Conservation (phyloP, 2,113 vertebrate species). For the Oriolus oriolus region DNA sequence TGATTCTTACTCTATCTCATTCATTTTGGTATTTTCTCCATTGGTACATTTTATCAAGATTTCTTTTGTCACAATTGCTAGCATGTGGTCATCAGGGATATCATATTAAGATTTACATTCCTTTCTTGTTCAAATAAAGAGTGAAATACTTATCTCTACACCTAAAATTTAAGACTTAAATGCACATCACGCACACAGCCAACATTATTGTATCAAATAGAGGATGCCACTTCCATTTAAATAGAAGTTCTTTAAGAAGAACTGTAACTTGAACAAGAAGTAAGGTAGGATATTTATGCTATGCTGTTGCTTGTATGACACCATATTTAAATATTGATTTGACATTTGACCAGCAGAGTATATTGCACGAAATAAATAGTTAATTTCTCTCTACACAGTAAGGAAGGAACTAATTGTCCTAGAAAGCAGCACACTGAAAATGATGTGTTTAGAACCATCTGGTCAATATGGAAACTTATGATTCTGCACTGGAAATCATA, state of each 20-base stretch:
- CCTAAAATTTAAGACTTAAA: not conserved
- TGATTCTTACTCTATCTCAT: not conserved
- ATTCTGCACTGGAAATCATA: not conserved
- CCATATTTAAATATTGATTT: not conserved
- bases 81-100: not conserved
- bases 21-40: not conserved
- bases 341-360: not conserved
- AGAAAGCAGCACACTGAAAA: not conserved
- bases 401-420: not conserved
- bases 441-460: not conserved
- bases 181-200: accelerated
- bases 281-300: not conserved
- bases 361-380: not conserved
- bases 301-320: not conserved
- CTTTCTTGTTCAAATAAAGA: not conserved
- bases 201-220: not conserved
- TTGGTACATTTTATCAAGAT: not conserved
- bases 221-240: not conserved
- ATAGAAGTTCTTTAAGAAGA: not conserved
- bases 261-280: not conserved
- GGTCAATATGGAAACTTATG: not conserved
- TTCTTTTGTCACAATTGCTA: not conserved
- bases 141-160: not conserved
- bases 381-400: not conserved
- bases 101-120: not conserved